Evolutionary conservation across 2,888 invertebrate species (phyloP), one percentile per base, ranked within the genome.

Genomic region (Hirtodrosophila cameraria): DNA sequence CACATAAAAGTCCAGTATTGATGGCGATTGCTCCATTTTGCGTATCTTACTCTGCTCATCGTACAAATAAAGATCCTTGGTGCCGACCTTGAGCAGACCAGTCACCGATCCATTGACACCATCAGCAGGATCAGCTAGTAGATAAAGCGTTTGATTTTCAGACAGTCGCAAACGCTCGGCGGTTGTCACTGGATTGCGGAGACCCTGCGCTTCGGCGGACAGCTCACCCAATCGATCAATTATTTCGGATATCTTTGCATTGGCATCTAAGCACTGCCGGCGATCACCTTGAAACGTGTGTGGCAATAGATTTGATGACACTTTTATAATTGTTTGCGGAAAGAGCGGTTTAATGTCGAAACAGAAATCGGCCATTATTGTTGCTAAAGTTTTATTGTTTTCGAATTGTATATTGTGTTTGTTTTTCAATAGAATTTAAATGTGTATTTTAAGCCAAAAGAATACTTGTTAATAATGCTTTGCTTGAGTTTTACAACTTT

Each of bases 1-100:
- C 18, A 99, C 94, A 91, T 96, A 99, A 92, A 99, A 99, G 91
- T 99, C 99, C 42, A 99, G 93, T 54, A 99, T 94, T 90, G 98
- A 98, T 9, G 96, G 92, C 0, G 97, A 95, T 70, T 95, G 93
- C 71, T 95, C 93, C 57, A 96, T 92, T 90, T 97, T 96, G 88
- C 94, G 94, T 75, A 95, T 94, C 42, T 92, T 91, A 11, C 94
- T 94, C 50, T 92, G 90, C 77, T 93, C 92, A 89, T 97, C 96
- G 89, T 94, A 95, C 46, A 99, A 93, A 92, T 96, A 99, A 48
- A 99, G 92, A 86, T 96, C 95, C 92, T 99, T 99, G 65, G 93
- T 93, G 23, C 99, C 98, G 41, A 97, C 94, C 92, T 98, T 99
- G 69, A 99, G 92, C 82, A 98, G 92, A 0, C 98, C 99, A 39